phyloP scores from a whole-genome alignment of 1,140 invertebrate species.

The Trissolcus basalis region DNA sequence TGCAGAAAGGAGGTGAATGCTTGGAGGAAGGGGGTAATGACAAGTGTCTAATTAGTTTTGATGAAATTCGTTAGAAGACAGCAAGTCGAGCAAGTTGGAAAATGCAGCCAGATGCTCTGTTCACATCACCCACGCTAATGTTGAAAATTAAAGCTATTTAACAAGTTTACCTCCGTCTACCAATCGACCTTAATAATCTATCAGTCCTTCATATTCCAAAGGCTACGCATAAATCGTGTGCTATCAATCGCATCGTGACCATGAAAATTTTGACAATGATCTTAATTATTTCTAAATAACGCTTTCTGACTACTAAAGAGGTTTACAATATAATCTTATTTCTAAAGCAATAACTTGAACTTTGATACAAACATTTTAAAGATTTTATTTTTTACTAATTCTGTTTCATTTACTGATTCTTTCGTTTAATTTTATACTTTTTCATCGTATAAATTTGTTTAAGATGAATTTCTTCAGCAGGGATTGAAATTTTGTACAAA shows the following conservation, averaged over 20 bases:
- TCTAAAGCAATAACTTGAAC: background rate
- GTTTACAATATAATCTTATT: background rate
- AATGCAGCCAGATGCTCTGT: slow-evolving; percentile 4
- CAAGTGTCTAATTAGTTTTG: too few species aligned
- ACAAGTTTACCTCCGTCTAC: slow-evolving; percentile 64
- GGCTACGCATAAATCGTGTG: slow-evolving; percentile 31
- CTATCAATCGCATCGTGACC: slow-evolving; percentile 40
- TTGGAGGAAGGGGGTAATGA: too few species aligned
- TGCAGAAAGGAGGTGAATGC: too few species aligned
- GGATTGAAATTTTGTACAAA: background rate
- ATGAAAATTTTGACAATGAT: slow-evolving; percentile 47
- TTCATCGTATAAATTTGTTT: background rate
- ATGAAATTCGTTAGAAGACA: too few species aligned
- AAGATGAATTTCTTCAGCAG: background rate
- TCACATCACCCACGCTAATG: slow-evolving; percentile 55
- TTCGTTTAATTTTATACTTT: background rate
- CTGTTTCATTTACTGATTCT: too few species aligned
- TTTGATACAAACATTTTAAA: too few species aligned
- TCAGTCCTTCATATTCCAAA: slow-evolving; percentile 63
- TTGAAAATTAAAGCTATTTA: slow-evolving; percentile 65
- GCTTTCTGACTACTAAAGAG: slow-evolving; percentile 2
- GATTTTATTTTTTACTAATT: too few species aligned
- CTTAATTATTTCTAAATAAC: slow-evolving; percentile 11
- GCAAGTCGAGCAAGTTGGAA: too few species aligned
- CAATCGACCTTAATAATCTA: slow-evolving; percentile 72